A percentile compares a stretch with the other conserved stretches of the same genome.
These are phyloP conservation scores for Cydia fagiglandana DNA, from an alignment of 1,140 invertebrate species.

Conservation along the genomic window DNA sequence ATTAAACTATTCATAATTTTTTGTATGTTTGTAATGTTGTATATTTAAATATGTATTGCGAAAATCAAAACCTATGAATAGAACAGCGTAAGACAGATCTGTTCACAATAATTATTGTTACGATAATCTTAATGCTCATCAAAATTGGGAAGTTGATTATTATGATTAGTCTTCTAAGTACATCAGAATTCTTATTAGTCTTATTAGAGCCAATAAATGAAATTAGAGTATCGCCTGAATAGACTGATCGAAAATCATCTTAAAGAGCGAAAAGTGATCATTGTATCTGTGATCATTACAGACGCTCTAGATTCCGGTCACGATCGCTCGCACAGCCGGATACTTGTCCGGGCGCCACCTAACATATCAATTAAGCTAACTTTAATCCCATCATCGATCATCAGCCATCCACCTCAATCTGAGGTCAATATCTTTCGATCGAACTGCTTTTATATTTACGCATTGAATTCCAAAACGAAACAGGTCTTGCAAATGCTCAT, in stretches of 20 bases:
- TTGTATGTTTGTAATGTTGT: too few relatives aligned
- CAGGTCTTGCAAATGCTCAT: conserved; percentile 56
- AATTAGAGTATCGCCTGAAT: conserved; percentile 30
- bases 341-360: conserved; percentile 54
- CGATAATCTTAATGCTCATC: background rate
- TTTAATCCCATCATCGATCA: conserved; percentile 68
- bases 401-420: conserved; percentile 60
- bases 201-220: conserved; percentile 2
- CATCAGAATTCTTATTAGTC: background rate
- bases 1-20: too few relatives aligned
- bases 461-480: conserved; percentile 65
- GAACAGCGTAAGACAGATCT: too few relatives aligned
- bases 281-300: conserved; percentile 34
- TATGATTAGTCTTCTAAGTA: conserved; percentile 1
- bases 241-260: conserved; percentile 30
- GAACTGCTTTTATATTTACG: conserved; percentile 48
- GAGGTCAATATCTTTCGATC: conserved; percentile 74
- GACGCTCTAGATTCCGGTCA: conserved; percentile 41
- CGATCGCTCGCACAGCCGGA: conserved; percentile 38
- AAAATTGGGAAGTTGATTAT: background rate
- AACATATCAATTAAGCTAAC: conserved; percentile 57
- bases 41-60: too few relatives aligned
- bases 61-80: too few relatives aligned
- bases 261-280: conserved; percentile 34
- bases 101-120: too few relatives aligned